Evolutionary conservation across 2,888 invertebrate species (phyloP).

Genomic region (Osmoderma eremita): DNA sequence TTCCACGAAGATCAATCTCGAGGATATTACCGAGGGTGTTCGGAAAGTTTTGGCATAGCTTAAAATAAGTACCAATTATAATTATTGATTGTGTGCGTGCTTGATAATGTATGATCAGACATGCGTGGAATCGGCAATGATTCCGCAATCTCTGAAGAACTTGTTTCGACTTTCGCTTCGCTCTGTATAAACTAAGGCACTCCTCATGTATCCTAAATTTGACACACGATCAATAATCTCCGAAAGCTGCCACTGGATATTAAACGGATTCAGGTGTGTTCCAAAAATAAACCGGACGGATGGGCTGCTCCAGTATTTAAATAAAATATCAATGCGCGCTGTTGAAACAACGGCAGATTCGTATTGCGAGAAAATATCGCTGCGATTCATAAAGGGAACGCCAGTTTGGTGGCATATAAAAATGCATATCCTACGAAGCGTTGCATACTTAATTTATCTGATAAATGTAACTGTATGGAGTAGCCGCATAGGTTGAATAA

Average conservation of each 20-base stretch:
- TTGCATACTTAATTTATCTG: slow-evolving; percentile 12
- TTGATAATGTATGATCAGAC: no score
- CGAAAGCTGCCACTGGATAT: slow-evolving; percentile 22
- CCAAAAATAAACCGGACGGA: slow-evolving; percentile 19
- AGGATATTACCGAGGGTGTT: no score
- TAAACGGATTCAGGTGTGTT: slow-evolving; percentile 1
- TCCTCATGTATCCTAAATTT: slow-evolving; percentile 9
- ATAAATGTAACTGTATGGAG: not conserved
- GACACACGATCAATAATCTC: slow-evolving; percentile 15
- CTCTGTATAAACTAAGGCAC: not conserved
- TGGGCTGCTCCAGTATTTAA: slow-evolving; percentile 12
- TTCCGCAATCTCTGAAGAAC: no score
- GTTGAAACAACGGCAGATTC: not conserved
- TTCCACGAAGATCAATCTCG: no score
- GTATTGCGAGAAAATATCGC: slow-evolving; percentile 16
- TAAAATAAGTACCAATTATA: no score
- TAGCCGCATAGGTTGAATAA: slow-evolving; percentile 2
- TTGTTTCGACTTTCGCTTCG: not conserved
- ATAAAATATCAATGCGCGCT: slow-evolving; percentile 9
- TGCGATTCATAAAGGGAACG: not conserved
- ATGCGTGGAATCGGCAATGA: no score
- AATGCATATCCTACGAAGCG: slow-evolving; percentile 7
- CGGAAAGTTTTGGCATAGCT: no score
- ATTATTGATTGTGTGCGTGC: no score
- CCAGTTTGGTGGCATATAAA: slow-evolving; percentile 7